Evolutionary conservation across 64 coral and sea anemone genomes (phyloP).

Genomic region (Anthopleura sola): DNA sequence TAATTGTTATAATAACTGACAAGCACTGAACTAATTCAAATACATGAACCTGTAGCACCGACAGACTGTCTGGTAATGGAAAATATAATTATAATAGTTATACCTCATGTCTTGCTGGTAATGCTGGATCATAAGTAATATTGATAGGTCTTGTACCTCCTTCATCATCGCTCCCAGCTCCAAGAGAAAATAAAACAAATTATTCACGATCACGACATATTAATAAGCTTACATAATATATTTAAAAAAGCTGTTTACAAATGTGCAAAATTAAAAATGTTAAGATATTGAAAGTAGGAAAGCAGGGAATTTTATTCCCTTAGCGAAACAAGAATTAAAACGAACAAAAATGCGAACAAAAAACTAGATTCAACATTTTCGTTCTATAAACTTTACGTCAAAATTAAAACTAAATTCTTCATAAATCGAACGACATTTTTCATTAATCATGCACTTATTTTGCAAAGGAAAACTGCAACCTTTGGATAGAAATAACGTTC

Average conservation of each 20-base stretch:
- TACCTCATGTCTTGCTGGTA: conserved; percentile 84
- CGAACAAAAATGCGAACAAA: neutral
- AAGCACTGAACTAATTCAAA: no score
- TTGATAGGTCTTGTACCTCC: conserved; percentile 17
- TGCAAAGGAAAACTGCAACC: neutral
- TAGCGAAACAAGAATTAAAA: neutral
- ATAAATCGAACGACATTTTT: neutral
- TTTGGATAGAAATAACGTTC: no score
- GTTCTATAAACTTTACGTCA: neutral
- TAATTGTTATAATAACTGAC: no score
- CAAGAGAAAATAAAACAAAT: neutral
- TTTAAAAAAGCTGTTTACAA: neutral
- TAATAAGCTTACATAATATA: no score
- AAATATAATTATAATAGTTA: neutral
- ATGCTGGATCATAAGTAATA: conserved; percentile 84
- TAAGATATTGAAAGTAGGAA: neutral
- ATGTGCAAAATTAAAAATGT: neutral
- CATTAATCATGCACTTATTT: neutral
- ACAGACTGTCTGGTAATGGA: neutral
- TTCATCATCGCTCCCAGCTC: conserved; percentile 76
- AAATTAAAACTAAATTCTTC: neutral
- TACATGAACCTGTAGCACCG: neutral
- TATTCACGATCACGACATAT: no score
- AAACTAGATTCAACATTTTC: neutral
- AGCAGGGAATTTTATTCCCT: neutral